Evolutionary conservation across 2,113 vertebrate species (phyloP).

Genomic region (Otocyon megalotis): DNA sequence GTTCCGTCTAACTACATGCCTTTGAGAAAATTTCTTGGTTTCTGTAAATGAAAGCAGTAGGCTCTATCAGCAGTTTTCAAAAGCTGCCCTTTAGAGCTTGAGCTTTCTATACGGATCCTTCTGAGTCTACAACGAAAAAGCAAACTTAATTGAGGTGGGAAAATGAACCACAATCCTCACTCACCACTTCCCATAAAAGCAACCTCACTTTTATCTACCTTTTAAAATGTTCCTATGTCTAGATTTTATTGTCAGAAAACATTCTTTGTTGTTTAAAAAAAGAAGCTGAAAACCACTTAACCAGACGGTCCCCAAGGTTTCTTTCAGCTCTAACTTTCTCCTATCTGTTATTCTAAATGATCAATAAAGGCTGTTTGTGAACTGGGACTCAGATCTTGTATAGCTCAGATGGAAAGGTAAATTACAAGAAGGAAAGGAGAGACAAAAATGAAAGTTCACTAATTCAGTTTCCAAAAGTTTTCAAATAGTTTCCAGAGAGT

Average conservation of each 20-base stretch:
- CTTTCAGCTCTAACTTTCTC: not conserved
- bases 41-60: not conserved
- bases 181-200: not conserved
- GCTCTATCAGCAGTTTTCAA: not conserved
- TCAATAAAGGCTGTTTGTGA: not conserved
- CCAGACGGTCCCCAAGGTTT: not conserved
- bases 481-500: not conserved
- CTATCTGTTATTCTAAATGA: slow-evolving; percentile 12
- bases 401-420: not conserved
- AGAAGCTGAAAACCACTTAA: slow-evolving; percentile 34
- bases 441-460: not conserved
- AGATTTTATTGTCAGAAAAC: slow-evolving; percentile 15
- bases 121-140: not conserved
- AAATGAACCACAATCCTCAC: not conserved
- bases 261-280: slow-evolving; percentile 26
- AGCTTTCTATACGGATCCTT: not conserved
- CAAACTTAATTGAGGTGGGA: not conserved
- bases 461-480: slow-evolving; percentile 5
- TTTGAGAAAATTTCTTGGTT: not conserved
- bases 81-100: not conserved
- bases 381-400: not conserved
- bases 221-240: not conserved
- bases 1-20: not conserved
- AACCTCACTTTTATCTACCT: not conserved
- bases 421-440: not conserved